phyloP scores from a whole-genome alignment of 2,797 vertebrate genomes.

The Tenualosa ilisha region DNA sequence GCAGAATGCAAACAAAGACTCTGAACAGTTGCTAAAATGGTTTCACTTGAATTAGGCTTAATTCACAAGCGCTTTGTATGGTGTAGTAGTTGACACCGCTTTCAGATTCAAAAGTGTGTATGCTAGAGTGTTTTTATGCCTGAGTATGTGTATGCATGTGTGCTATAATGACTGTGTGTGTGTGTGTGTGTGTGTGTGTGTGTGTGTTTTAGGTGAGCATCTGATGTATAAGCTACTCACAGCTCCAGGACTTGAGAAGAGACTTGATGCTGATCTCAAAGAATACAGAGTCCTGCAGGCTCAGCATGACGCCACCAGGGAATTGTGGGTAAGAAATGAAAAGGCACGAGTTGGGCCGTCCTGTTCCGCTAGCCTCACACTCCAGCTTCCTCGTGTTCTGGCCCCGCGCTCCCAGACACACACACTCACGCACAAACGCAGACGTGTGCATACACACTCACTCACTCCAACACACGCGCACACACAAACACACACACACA shows the following conservation, averaged over 20 bases:
- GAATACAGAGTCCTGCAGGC: slow-evolving; percentile 95
- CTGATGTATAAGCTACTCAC: slow-evolving; percentile 79
- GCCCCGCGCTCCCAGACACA: slow-evolving; percentile 18
- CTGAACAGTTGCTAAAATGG: background rate
- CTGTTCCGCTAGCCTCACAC: slow-evolving; percentile 37
- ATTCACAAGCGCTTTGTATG: background rate
- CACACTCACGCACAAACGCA: background rate
- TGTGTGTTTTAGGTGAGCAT: background rate
- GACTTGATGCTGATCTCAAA: slow-evolving; percentile 99
- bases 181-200: background rate
- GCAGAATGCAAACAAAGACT: too few species aligned
- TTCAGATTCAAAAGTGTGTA: background rate
- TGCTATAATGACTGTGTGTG: background rate
- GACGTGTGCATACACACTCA: slow-evolving; percentile 21
- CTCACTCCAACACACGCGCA: too few species aligned
- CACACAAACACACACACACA: background rate
- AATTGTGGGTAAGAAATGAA: slow-evolving; percentile 31
- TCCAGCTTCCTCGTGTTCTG: slow-evolving; percentile 18
- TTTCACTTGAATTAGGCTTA: background rate
- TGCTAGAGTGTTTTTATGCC: background rate
- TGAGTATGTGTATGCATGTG: background rate
- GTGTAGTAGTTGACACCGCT: too few species aligned
- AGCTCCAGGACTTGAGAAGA: slow-evolving; percentile 95
- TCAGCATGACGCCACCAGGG: slow-evolving; percentile 82
- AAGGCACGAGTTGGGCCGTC: slow-evolving; percentile 46